Evolutionary conservation across 1,140 invertebrate genomes (phyloP).

Genomic region (Helicoverpa armigera): DNA sequence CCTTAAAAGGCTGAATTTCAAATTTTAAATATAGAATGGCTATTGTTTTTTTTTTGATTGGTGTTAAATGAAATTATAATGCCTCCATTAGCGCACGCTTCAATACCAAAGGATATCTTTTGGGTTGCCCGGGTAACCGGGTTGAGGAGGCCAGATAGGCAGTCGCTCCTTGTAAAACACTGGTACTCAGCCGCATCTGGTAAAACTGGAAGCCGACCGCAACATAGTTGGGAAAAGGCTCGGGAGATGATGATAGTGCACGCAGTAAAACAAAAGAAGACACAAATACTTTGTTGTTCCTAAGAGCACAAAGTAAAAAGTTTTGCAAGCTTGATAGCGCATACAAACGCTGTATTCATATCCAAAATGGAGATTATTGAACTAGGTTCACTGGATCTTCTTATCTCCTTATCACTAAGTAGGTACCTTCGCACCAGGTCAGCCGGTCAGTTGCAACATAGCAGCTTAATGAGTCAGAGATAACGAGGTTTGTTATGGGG

Average conservation of each 20-base stretch:
- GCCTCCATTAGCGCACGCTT: not conserved
- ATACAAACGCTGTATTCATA: no score
- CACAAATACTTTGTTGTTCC: no score
- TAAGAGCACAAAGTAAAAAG: no score
- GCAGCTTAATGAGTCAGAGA: constrained; percentile 21
- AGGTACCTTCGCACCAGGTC: constrained; percentile 27
- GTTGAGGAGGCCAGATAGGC: no score
- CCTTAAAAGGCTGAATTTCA: constrained; percentile 31
- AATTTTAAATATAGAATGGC: not conserved
- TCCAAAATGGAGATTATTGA: not conserved
- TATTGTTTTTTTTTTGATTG: constrained; percentile 14
- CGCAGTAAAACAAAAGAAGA: no score
- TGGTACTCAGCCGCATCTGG: no score
- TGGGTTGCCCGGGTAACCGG: no score
- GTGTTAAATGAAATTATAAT: constrained; percentile 10
- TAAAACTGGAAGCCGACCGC: no score
- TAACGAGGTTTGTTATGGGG: constrained; percentile 52
- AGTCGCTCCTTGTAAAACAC: no score
- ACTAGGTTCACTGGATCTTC: not conserved
- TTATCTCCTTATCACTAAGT: constrained; percentile 19
- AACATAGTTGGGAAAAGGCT: no score
- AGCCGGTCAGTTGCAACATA: constrained; percentile 45
- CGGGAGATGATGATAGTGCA: no score
- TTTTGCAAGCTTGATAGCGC: no score
- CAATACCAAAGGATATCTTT: not conserved